Evolutionary conservation across 1,140 invertebrate species (phyloP), one percentile per base, ranked within the genome.

Genomic region (Hylyphantes graminicola): DNA sequence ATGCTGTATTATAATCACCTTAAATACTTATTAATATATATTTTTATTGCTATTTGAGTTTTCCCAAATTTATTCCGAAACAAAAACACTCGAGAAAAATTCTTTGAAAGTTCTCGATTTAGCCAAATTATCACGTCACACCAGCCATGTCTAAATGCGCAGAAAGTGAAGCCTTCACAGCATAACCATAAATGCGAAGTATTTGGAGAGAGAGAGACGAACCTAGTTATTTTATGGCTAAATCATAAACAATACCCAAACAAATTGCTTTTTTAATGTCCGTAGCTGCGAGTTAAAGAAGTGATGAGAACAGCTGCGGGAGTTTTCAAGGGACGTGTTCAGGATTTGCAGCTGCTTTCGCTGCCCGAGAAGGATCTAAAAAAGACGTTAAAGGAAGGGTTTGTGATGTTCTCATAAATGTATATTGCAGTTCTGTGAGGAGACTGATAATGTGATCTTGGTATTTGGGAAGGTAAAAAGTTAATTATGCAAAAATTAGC

Each of bases 241-340:
- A 70, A 70, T 70, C 67, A 70, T 70, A 70, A 70, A 70, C 67
- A 70, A 51, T 70, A 70, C 53, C 35, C 15, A 70, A 70, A 70
- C 67, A 70, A 70, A 70, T 70, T 70, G 67, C 67, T 70, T 70
- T 70, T 70, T 70, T 70, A 70, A 70, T 70, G 67, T 53, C 67
- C 67, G 50, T 15, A 70, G 50, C 53, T 70, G 67, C 51, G 35
- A 70, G 67, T 51, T 17, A 51, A 51, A 70, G 48, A 17, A 70
- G 67, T 70, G 67, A 70, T 70, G 67, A 70, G 53, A 70, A 51
- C 35, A 51, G 67, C 48, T 51, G n/a, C 48, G 53, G 15, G 67
- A 70, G 53, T 70, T 70, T 70, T 70, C 67, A 70, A 51, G 50
- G 67, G 67, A 70, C 67, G 67, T 70, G 67, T 70, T 51, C 48